Evolutionary conservation across 2,888 invertebrate species (phyloP), one percentile per base, ranked within the genome.

Genomic region (Eilema sororculum): DNA sequence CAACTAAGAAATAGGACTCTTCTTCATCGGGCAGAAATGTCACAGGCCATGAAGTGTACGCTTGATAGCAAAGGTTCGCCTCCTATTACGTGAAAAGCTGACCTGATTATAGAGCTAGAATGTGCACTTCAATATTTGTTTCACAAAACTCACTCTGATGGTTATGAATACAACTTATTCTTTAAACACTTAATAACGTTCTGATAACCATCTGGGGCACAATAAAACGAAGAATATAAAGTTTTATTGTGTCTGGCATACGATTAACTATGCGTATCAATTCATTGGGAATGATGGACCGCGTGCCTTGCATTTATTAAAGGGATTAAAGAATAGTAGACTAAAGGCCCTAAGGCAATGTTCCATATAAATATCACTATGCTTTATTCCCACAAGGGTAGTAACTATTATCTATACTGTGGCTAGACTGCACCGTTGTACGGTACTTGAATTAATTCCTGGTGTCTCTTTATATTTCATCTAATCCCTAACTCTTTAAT

Each of bases 291-390:
- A 10, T 20, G 58, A 52, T 52, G 13, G 12, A 6, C 28, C 52
- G n/a, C 28, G 46, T 28, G 20, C n/a, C n/a, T 46, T 6, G 46
- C n/a, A 64, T 46, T 20, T n/a, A 52, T 64, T 64, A 52, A 64
- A 12, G 12, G 28, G 52, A 52, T 64, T 64, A 64, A n/a, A 46
- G 13, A n/a, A 25, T 57, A 25, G 16, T 52, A 52, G 46, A 64
- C n/a, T n/a, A 52, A 63, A 24, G 25, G 20, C 6, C 8, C n/a
- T 22, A 24, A 9, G 1, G 52, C 3, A 22, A 33, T 61, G 22
- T 37, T 20, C 20, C 20, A 46, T 20, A 46, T 46, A 46, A 13
- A 13, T 37, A 37, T 5, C 46, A 20, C 20, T 13, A 20, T 46
- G 46, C 20, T 6, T 16, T 46, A 46, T 20, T 16, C 20, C n/a